Percentiles rank a stretch among this genome's conserved stretches.
These are phyloP conservation scores for Hipposideros armiger DNA, from an alignment of 2,113 vertebrate genomes.

Conservation along the genomic window DNA sequence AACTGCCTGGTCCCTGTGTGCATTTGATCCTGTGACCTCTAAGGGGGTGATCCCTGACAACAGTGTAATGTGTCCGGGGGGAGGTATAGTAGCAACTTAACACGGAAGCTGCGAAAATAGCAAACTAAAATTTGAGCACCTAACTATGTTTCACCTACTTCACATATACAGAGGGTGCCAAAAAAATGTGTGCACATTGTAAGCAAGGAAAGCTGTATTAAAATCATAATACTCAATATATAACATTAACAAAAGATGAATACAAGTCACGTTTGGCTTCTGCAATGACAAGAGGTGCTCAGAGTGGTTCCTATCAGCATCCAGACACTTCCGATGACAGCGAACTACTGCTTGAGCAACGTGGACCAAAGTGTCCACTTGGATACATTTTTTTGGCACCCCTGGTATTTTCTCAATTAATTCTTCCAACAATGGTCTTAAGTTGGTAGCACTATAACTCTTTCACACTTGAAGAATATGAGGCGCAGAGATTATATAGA, in stretches of 20 bases:
- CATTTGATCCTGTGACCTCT: neutral
- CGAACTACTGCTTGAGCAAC: no score
- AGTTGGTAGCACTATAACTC: neutral
- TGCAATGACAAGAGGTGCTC: no score
- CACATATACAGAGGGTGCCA: neutral
- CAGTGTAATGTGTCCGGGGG: neutral
- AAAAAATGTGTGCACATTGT: no score
- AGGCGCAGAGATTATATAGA: neutral
- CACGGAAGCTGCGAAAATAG: neutral
- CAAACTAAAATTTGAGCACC: neutral
- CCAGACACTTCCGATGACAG: no score
- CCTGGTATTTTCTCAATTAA: slow-evolving; percentile 10
- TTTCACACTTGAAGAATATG: neutral
- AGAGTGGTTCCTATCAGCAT: no score
- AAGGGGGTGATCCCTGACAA: neutral
- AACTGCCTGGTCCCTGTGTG: neutral
- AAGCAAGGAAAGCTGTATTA: no score
- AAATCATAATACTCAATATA: no score
- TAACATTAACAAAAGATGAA: no score
- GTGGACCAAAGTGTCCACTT: no score
- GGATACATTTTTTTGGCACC: no score
- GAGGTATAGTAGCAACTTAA: neutral
- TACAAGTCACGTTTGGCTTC: no score
- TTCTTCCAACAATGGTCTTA: neutral
- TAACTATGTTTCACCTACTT: neutral